phyloP scores from a whole-genome alignment of 2,888 invertebrate genomes.

The Alcis repandata region DNA sequence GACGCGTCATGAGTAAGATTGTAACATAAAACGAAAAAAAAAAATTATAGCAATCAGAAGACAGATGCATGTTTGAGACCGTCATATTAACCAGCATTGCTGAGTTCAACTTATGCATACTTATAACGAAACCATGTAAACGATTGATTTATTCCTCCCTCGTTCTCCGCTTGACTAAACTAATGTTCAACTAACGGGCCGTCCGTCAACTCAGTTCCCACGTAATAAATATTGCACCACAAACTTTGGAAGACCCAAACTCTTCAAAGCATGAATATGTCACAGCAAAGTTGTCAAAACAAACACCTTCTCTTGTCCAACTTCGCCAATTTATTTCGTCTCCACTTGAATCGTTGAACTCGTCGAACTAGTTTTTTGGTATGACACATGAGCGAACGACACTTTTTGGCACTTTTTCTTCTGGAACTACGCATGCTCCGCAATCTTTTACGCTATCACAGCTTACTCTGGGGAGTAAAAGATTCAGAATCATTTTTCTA shows the following conservation, averaged over 20 bases:
- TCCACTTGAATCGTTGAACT: slow-evolving; percentile 31
- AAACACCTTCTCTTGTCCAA: slow-evolving; percentile 35
- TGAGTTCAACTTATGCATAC: no score
- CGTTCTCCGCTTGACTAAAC: neutral
- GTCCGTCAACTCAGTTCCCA: slow-evolving; percentile 3
- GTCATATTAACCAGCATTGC: no score
- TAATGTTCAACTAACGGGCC: neutral
- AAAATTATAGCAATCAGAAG: no score
- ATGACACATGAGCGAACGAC: slow-evolving; percentile 37
- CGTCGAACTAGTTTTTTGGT: slow-evolving; percentile 38
- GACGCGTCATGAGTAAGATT: no score
- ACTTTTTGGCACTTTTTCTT: slow-evolving; percentile 38
- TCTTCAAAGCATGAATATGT: slow-evolving; percentile 32
- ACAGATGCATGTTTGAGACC: no score
- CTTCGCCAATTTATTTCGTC: slow-evolving; percentile 39
- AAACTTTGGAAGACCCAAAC: slow-evolving; percentile 8
- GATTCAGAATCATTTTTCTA: slow-evolving; percentile 42
- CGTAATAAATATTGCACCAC: slow-evolving; percentile 17
- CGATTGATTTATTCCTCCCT: neutral
- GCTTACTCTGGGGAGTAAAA: slow-evolving; percentile 42
- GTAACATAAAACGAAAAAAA: no score
- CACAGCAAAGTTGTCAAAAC: slow-evolving; percentile 32
- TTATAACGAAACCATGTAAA: neutral
- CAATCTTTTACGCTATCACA: slow-evolving; percentile 43
- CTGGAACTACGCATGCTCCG: slow-evolving; percentile 35